Evolutionary conservation across 2,113 vertebrate genomes (phyloP), one percentile per base, ranked within the genome.

Genomic region (Elanus axillaris): DNA sequence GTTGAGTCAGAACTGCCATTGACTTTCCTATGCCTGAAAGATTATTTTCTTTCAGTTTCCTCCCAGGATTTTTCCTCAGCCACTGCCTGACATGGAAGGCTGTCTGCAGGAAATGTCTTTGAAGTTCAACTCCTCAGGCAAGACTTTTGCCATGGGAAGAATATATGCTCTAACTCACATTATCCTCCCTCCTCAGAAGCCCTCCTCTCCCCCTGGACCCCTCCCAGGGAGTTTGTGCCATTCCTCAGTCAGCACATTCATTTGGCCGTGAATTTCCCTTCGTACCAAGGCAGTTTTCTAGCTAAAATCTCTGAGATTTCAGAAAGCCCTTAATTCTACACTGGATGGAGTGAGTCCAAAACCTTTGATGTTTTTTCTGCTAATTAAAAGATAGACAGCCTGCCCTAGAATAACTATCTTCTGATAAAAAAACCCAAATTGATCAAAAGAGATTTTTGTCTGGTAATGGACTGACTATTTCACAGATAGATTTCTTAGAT

Each of bases 401-500:
- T 95, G 47, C 10, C 60, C 52, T 47, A 85, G 85, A 94, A 87
- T 86, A 90, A 76, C 95, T 68, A 76, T 68, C 66, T 90, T 84
- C 58, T 90, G 90, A 93, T 93, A 78, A 93, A 96, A 76, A 93
- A 91, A 91, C 69, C 85, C 74, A 67, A 92, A 87, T 68, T 56
- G 66, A 95, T 97, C 94, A 95, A 95, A 97, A 95, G 91, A 91
- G 73, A 94, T 79, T 95, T 89, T 79, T 91, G 53, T 67, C 93
- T 94, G 58, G 40, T 82, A 82, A 75, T 2, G 8, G 68, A 76
- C 64, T 79, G 58, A 86, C 50, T 64, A 56, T 45, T 94, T 94
- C 88, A 81, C 64, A 85, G 83, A 87, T 5, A 64, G 84, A 82
- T 91, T 90, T 79, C 59, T 92, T 60, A 87, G 52, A 60, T 93